These are phyloP conservation scores for Labeo catla DNA, from an alignment of 2,113 vertebrate species.

Conservation along the genomic window DNA sequence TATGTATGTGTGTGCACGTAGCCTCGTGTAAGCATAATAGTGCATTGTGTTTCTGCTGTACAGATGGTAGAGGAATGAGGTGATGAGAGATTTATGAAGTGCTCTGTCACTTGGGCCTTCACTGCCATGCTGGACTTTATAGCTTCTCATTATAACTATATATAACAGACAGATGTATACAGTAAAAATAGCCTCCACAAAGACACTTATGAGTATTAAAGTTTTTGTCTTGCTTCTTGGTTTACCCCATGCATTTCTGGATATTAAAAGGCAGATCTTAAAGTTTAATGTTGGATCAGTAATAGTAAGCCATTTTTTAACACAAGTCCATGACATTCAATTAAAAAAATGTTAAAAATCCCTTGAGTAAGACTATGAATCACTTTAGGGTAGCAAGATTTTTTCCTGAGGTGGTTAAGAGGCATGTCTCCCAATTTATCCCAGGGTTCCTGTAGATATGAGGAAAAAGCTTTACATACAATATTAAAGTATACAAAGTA, in stretches of 20 bases:
- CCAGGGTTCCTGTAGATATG: neutral
- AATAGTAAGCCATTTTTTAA: slow-evolving; percentile 11
- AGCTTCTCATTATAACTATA: slow-evolving; percentile 28
- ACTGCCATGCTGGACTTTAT: slow-evolving; percentile 21
- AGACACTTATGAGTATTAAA: neutral
- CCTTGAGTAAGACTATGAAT: neutral
- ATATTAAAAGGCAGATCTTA: neutral
- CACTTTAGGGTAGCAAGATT: neutral
- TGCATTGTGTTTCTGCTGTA: slow-evolving; percentile 21
- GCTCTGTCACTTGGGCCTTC: slow-evolving; percentile 20
- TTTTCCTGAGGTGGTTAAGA: slow-evolving; percentile 5
- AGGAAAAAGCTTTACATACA: neutral
- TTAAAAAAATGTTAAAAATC: slow-evolving; percentile 12
- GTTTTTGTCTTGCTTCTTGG: neutral
- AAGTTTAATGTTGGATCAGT: slow-evolving; percentile 6
- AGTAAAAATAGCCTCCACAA: slow-evolving; percentile 1
- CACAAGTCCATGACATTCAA: neutral
- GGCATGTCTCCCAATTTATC: slow-evolving; percentile 1
- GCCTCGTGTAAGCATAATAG: slow-evolving; percentile 20
- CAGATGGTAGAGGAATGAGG: slow-evolving; percentile 29
- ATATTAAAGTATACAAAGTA: neutral
- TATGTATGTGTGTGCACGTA: slow-evolving; percentile 24
- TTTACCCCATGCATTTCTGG: slow-evolving; percentile 7
- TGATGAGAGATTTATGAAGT: slow-evolving; percentile 40
- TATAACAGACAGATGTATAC: slow-evolving; percentile 27